phyloP scores from a whole-genome alignment of 1,140 invertebrate species.

The Pectinophora gossypiella region DNA sequence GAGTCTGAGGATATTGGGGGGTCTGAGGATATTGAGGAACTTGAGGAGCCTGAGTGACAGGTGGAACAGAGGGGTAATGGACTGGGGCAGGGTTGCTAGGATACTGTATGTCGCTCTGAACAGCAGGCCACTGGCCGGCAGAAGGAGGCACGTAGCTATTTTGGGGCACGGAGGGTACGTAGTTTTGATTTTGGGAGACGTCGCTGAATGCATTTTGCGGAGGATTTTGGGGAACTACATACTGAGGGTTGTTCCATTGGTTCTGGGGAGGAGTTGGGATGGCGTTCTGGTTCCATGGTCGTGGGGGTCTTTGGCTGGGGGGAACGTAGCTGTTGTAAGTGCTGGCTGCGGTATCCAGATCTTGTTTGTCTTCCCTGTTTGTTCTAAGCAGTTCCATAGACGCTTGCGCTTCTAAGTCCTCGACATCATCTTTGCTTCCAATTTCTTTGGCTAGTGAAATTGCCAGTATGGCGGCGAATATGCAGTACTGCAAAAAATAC shows the following conservation, averaged over 20 bases:
- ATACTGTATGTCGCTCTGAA: not conserved
- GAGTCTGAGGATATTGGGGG: conserved; percentile 10
- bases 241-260: conserved; percentile 13
- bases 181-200: conserved; percentile 21
- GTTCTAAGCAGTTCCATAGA: conserved; percentile 16
- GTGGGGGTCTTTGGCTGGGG: conserved; percentile 15
- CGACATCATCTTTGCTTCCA: conserved; percentile 8
- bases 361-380: conserved; percentile 14
- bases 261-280: conserved; percentile 22
- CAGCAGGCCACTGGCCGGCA: not conserved
- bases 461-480: conserved; percentile 43
- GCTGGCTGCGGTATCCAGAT: conserved; percentile 19
- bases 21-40: not conserved
- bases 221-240: not conserved
- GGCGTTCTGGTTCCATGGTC: conserved; percentile 7
- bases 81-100: not conserved
- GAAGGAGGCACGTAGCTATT: conserved; percentile 17
- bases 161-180: conserved; percentile 20
- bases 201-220: conserved; percentile 7
- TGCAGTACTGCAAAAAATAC: conserved; percentile 37
- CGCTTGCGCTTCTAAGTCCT: conserved; percentile 33
- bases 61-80: not conserved
- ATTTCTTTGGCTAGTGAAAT: conserved; percentile 38
- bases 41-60: not conserved
- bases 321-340: conserved; percentile 23